Conservation (phyloP, 2,888 invertebrate genomes). For the Podabrus alpinus region DNA sequence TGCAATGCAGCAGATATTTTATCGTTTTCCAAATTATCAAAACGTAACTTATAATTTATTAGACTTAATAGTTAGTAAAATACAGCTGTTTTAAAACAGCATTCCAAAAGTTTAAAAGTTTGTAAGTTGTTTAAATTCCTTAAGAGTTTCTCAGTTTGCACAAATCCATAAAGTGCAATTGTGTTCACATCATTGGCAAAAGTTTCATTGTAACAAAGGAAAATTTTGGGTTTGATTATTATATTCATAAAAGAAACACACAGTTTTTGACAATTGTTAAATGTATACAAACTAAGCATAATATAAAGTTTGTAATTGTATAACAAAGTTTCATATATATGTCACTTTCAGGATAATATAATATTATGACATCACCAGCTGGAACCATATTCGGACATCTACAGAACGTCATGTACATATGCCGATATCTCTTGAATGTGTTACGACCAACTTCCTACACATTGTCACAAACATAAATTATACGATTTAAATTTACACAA, state of each 20-base stretch:
- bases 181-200: conserved; percentile 6
- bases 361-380: conserved; percentile 47
- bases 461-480: conserved; percentile 34
- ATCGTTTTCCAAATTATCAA: neutral
- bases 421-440: conserved; percentile 47
- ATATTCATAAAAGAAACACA: neutral
- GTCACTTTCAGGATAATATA: conserved; percentile 46
- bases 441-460: conserved; percentile 42
- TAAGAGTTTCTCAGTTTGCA: conserved; percentile 21
- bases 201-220: neutral
- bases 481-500: neutral
- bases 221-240: neutral
- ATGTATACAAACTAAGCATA: conserved; percentile 13
- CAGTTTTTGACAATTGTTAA: conserved; percentile 9
- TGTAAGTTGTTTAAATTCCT: conserved; percentile 26
- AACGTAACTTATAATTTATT: conserved; percentile 5
- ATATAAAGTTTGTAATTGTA: conserved; percentile 8
- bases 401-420: conserved; percentile 47
- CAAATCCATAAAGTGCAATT: conserved; percentile 25
- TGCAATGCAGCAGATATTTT: conserved; percentile 17
- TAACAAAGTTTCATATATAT: conserved; percentile 39
- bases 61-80: conserved; percentile 10
- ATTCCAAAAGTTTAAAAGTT: conserved; percentile 15
- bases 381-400: conserved; percentile 40
- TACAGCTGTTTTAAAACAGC: conserved; percentile 16